Base-by-base conservation (phyloP, 2,797 vertebrate species). In the Morelia viridis region DNA sequence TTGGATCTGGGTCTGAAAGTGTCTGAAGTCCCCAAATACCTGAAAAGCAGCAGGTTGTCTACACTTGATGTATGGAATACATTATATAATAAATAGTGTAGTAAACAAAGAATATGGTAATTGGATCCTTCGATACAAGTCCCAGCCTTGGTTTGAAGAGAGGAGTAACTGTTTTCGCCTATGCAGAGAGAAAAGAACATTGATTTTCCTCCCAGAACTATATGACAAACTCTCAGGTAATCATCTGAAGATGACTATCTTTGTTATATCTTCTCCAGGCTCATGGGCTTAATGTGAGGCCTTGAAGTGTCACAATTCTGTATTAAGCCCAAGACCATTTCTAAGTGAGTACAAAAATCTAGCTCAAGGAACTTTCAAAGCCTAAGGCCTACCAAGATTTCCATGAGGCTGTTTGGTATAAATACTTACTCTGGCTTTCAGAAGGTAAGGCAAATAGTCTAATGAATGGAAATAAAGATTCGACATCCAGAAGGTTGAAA, bases 391-490 rank as follows among this genome's bases (percentile, higher is more conserved):
- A 71, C 62, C 65, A 50, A 31, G 19, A 8, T 61, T 57, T 89
- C 80, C 50, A 89, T 17, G 41, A 89, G 28, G 5, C 83, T 58
- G 15, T 90, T 61, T 88, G 64, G 65, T 22, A 65, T 65, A 53
- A 85, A 64, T 26, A 90, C 19, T 56, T n/a, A 28, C 22, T 31
- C 80, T 83, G 65, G 41, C 41, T 90, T 80, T n/a, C 41, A 46
- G 7, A 56, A 53, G 71, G 60, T 83, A 90, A 90, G 83, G 50
- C 57, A 90, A 90, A 64, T 17, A 83, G n/a, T 60, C 56, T 92
- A 41, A 92, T 64, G 28, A 90, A 87, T 92, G 26, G 35, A 84
- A 90, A 88, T 87, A 64, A 90, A 58, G 68, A 57, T 83, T 80
- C 61, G 71, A 83, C 12, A 65, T 28, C 60, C 26, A 65, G 68